Percentiles rank a stretch among this genome's conserved stretches.
Evolutionary conservation across 2,888 invertebrate species (phyloP).

Genomic region (Epirrita christyi): DNA sequence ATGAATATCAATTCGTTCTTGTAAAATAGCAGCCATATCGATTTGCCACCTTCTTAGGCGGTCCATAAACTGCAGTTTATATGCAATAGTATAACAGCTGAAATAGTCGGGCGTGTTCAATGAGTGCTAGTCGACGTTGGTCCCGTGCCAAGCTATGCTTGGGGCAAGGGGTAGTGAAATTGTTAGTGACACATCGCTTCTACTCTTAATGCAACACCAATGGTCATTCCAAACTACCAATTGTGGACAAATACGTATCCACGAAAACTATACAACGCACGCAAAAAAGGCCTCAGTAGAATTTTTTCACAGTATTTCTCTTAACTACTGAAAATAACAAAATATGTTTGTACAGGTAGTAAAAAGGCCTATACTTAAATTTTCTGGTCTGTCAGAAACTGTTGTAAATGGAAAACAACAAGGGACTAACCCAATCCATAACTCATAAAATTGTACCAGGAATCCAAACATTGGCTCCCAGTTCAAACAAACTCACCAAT

Average conservation of each 20-base stretch:
- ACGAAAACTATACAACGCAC: background rate
- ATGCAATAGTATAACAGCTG: slow-evolving; percentile 69
- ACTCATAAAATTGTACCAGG: slow-evolving; percentile 79
- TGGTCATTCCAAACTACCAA: slow-evolving; percentile 22
- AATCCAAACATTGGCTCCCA: slow-evolving; percentile 61
- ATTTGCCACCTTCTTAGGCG: slow-evolving; percentile 57
- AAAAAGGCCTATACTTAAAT: too few relatives aligned
- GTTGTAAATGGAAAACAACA: slow-evolving; percentile 60
- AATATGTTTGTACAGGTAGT: too few relatives aligned
- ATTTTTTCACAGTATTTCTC: background rate
- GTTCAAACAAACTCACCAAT: slow-evolving; percentile 61
- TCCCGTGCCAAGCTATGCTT: slow-evolving; percentile 74
- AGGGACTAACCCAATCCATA: slow-evolving; percentile 74
- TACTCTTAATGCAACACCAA: slow-evolving; percentile 21
- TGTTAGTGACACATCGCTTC: slow-evolving; percentile 52
- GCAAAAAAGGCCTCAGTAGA: slow-evolving; percentile 2
- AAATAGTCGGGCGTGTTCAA: slow-evolving; percentile 67
- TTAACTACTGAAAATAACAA: background rate
- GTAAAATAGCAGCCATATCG: slow-evolving; percentile 41
- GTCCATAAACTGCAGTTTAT: slow-evolving; percentile 65
- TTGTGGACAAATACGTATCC: slow-evolving; percentile 18
- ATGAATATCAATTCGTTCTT: background rate
- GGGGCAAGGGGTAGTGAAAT: slow-evolving; percentile 64
- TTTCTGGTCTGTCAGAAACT: too few relatives aligned
- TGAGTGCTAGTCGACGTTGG: slow-evolving; percentile 68